Conservation (phyloP, 2,113 vertebrate genomes). For the Brachirus orientalis region DNA sequence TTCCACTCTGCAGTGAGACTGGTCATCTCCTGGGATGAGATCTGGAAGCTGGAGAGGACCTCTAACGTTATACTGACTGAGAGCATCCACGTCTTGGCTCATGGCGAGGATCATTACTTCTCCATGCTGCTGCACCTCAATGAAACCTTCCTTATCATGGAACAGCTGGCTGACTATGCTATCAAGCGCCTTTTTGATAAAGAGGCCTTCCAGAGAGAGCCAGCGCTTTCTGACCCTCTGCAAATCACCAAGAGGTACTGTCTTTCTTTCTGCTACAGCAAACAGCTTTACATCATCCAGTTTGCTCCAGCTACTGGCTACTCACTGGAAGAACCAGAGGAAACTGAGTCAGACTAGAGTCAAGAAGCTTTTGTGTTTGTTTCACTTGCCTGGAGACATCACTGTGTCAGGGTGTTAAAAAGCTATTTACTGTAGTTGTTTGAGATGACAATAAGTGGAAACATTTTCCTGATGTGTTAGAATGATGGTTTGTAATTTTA, state of each 20-base stretch:
- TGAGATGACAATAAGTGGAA: background rate
- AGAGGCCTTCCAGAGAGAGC: slow-evolving; percentile 90
- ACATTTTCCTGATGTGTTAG: background rate
- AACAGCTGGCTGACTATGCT: slow-evolving; percentile 93
- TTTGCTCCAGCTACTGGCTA: slow-evolving; percentile 21
- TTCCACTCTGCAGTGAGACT: slow-evolving; percentile 87
- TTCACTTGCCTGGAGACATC: background rate
- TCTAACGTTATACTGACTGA: slow-evolving; percentile 94
- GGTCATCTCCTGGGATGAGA: slow-evolving; percentile 93
- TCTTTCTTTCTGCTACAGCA: slow-evolving; percentile 7
- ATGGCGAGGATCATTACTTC: slow-evolving; percentile 93
- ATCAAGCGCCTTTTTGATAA: slow-evolving; percentile 96
- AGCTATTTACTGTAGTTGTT: background rate
- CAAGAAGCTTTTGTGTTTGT: too few species aligned
- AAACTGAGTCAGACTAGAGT: too few species aligned
- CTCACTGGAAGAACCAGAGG: background rate
- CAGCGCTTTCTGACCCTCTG: slow-evolving; percentile 88
- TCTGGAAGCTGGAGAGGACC: slow-evolving; percentile 93
- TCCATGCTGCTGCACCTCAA: slow-evolving; percentile 97
- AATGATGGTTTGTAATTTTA: background rate
- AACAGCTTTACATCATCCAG: slow-evolving; percentile 32
- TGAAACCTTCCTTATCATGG: slow-evolving; percentile 96
- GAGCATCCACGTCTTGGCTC: slow-evolving; percentile 90
- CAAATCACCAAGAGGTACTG: slow-evolving; percentile 94
- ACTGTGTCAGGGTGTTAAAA: background rate